Percentiles rank a stretch among this genome's conserved stretches.
Evolutionary conservation across 2,113 vertebrate species (phyloP).

Genomic region (Sus scrofa): DNA sequence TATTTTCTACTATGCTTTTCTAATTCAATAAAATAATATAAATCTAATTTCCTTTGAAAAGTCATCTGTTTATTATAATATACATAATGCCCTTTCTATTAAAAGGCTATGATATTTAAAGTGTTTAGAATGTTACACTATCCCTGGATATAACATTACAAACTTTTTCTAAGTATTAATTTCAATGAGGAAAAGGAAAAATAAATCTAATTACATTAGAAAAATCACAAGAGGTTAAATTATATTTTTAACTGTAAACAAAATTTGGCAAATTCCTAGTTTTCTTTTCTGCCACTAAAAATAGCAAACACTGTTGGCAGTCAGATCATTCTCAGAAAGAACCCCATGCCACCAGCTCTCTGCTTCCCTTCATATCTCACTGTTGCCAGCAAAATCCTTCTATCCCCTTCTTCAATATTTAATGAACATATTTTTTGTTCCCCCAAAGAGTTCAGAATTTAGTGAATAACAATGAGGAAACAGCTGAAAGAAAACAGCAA

Average conservation of each 20-base stretch:
- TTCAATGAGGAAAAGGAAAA: neutral
- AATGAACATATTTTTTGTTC: neutral
- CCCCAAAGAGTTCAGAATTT: neutral
- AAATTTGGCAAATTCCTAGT: neutral
- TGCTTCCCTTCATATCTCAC: neutral
- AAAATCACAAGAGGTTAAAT: neutral
- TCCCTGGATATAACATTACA: neutral
- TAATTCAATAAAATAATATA: neutral
- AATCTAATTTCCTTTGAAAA: neutral
- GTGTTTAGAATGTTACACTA: neutral
- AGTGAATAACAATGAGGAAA: neutral
- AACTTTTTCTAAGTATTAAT: neutral
- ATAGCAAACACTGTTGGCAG: neutral
- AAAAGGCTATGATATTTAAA: neutral
- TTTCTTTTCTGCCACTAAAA: neutral
- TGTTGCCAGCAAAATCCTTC: neutral
- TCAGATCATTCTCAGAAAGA: neutral
- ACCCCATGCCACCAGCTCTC: fast-evolving
- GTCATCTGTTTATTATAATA: neutral
- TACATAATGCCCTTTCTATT: neutral
- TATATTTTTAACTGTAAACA: neutral
- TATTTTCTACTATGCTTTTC: neutral
- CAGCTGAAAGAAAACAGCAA: neutral
- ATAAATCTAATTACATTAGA: neutral
- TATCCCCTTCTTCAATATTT: neutral